These are phyloP conservation scores for Callitettix versicolor DNA, from an alignment of 1,140 invertebrate genomes.

Conservation along the genomic window DNA sequence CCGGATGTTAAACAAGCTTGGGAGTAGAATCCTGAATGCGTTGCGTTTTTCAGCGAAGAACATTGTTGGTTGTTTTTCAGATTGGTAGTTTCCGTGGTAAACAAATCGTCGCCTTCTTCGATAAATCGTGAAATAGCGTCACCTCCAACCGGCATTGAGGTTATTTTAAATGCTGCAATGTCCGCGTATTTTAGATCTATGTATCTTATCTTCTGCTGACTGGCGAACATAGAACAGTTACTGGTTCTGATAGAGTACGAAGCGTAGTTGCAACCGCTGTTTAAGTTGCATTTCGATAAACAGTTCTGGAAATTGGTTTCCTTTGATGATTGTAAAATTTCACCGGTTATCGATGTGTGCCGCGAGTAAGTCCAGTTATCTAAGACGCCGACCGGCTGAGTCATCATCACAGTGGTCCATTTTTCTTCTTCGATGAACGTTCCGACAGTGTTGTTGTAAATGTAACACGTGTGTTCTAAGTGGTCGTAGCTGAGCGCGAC, in stretches of 20 bases:
- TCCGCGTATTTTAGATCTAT: slow-evolving; percentile 10
- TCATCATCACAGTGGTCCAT: slow-evolving; percentile 16
- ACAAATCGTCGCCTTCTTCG: neutral
- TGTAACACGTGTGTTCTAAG: slow-evolving; percentile 1
- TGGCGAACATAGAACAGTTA: neutral
- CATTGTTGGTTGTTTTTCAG: neutral
- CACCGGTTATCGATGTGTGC: slow-evolving; percentile 5
- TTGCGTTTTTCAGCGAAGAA: slow-evolving; percentile 1
- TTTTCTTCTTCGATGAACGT: neutral
- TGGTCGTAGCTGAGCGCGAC: slow-evolving; percentile 13
- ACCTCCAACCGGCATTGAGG: neutral
- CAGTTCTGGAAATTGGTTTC: slow-evolving; percentile 1
- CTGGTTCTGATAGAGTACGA: neutral
- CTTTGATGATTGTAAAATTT: too few relatives aligned
- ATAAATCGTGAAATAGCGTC: neutral
- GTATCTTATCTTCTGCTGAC: neutral
- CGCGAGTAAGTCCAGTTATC: slow-evolving; percentile 11
- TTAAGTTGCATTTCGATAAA: slow-evolving; percentile 4
- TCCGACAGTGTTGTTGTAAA: slow-evolving; percentile 7
- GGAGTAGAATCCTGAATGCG: slow-evolving; percentile 3
- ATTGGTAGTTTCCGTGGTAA: neutral
- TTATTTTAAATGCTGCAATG: slow-evolving; percentile 5
- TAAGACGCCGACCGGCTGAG: slow-evolving; percentile 9
- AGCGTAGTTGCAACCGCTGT: slow-evolving; percentile 3
- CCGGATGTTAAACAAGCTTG: slow-evolving; percentile 3